phyloP scores from a whole-genome alignment of 2,113 vertebrate species.

The Tapirus terrestris region DNA sequence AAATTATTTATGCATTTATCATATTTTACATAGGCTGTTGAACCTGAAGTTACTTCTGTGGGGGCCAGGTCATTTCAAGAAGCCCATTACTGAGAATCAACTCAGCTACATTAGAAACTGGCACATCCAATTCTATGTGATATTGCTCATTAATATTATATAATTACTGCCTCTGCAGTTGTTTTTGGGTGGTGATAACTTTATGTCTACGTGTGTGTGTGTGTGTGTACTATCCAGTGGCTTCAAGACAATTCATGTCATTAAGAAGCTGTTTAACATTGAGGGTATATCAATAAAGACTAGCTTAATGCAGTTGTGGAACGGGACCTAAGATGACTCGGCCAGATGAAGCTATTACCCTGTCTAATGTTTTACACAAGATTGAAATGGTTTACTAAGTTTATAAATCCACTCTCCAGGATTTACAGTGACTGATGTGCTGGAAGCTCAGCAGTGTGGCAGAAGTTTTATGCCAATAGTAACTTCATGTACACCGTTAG shows the following conservation, averaged over 20 bases:
- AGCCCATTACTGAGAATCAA: constrained; percentile 79
- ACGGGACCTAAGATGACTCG: constrained; percentile 68
- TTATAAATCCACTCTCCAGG: constrained; percentile 80
- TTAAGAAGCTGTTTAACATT: constrained; percentile 84
- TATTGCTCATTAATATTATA: constrained; percentile 84
- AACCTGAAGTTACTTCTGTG: constrained; percentile 78
- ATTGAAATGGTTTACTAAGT: constrained; percentile 77
- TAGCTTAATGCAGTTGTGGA: constrained; percentile 76
- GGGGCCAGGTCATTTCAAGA: constrained; percentile 82
- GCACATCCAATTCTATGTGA: constrained; percentile 73
- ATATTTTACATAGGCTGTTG: constrained; percentile 84
- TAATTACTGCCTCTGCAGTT: constrained; percentile 82
- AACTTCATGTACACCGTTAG: constrained; percentile 37
- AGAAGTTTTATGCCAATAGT: constrained; percentile 56
- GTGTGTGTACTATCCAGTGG: constrained; percentile 55
- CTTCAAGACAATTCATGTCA: constrained; percentile 79
- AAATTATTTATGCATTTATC: constrained; percentile 86
- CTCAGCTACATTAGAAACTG: constrained; percentile 61
- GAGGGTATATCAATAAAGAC: constrained; percentile 73
- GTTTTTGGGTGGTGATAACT: constrained; percentile 80
- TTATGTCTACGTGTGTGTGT: constrained; percentile 34
- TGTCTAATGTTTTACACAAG: constrained; percentile 80
- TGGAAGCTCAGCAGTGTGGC: constrained; percentile 56
- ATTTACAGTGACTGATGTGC: constrained; percentile 69
- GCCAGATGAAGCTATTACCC: constrained; percentile 82